Conservation (phyloP, 64 coral and sea anemone genomes). For the Acropora tenuis region DNA sequence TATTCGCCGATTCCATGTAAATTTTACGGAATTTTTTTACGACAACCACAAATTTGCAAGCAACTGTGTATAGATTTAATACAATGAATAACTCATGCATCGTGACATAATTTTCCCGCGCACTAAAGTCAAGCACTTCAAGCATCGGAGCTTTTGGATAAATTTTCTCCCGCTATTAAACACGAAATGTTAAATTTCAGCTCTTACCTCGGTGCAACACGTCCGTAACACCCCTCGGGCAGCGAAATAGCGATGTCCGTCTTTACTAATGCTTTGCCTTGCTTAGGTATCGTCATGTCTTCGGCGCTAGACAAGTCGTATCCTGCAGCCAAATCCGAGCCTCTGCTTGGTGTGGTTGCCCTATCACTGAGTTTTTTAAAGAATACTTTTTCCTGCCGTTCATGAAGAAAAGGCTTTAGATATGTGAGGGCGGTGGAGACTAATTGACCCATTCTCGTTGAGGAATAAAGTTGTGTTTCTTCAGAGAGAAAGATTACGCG, state of each 20-base stretch:
- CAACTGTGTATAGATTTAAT: too few species aligned
- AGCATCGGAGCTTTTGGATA: too few species aligned
- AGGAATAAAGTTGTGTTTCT: not conserved
- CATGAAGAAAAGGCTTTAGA: constrained; percentile 43
- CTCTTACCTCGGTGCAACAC: constrained; percentile 91
- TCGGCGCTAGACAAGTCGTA: constrained; percentile 95
- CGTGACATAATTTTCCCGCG: too few species aligned
- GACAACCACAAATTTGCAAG: too few species aligned
- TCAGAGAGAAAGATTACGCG: too few species aligned
- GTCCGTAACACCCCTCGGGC: constrained; percentile 93
- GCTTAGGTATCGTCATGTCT: constrained; percentile 67
- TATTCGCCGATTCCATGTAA: too few species aligned
- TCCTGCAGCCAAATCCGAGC: constrained; percentile 78
- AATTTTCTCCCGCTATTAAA: not conserved
- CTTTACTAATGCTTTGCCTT: constrained; percentile 94
- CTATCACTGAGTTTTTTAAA: constrained; percentile 79
- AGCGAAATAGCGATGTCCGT: constrained; percentile 94
- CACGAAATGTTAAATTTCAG: not conserved
- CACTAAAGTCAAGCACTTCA: too few species aligned
- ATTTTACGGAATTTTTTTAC: too few species aligned
- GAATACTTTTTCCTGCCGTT: constrained; percentile 42
- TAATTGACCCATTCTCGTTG: constrained; percentile 75
- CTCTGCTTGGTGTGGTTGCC: constrained; percentile 79
- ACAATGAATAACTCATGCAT: too few species aligned
- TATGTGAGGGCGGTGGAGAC: constrained; percentile 76